Conservation (phyloP, 2,888 invertebrate genomes). For the Bugula neritina region DNA sequence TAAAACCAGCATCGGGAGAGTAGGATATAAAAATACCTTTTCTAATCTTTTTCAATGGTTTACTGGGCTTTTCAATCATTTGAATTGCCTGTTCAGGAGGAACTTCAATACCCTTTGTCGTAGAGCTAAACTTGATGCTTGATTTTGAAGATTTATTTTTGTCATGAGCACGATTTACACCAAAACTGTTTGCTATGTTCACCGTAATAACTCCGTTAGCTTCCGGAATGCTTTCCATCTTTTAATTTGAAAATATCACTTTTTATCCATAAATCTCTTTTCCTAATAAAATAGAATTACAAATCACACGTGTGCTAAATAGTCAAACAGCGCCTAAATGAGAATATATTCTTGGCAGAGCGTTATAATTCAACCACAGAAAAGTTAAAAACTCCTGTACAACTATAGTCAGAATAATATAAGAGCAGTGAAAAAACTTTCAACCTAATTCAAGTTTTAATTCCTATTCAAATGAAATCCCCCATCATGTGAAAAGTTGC, state of each 20-base stretch:
- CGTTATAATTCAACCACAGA: no score
- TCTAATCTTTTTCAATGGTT: conserved; percentile 38
- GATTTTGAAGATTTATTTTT: background rate
- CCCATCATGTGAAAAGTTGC: no score
- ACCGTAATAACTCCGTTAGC: conserved; percentile 14
- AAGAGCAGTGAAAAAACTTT: no score
- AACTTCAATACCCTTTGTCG: background rate
- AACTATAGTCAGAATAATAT: no score
- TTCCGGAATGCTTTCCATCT: conserved; percentile 11
- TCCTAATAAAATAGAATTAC: background rate
- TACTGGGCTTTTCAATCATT: background rate
- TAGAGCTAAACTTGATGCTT: background rate
- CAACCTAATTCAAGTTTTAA: no score
- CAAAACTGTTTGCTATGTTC: conserved; percentile 14
- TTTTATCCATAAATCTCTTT: background rate
- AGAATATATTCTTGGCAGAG: no score
- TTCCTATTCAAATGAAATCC: no score
- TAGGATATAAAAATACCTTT: conserved; percentile 50
- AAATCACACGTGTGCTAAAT: background rate
- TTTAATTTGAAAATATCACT: background rate
- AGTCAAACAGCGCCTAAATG: no score
- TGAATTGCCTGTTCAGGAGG: background rate
- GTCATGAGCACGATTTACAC: background rate
- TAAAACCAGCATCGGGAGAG: conserved; percentile 49
- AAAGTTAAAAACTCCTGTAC: no score